These are phyloP conservation scores for Beaufortia kweichowensis DNA, from an alignment of 2,113 vertebrate genomes.

Conservation along the genomic window DNA sequence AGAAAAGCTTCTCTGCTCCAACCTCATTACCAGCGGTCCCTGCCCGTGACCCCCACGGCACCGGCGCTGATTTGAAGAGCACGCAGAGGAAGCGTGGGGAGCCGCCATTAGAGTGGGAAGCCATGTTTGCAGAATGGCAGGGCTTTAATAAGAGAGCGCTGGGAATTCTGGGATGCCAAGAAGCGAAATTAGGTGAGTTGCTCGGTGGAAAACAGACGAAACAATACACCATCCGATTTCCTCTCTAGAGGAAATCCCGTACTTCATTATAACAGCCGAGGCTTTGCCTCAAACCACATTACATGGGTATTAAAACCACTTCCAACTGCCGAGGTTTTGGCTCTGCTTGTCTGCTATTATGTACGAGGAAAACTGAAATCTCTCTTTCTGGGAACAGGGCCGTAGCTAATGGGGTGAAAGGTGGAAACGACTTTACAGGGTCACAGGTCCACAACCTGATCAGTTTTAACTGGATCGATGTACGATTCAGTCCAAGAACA, in stretches of 20 bases:
- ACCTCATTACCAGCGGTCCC: conserved; percentile 63
- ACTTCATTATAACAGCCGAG: conserved; percentile 65
- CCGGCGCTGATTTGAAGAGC: conserved; percentile 47
- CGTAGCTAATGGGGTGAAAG: too few species aligned
- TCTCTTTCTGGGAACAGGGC: neutral
- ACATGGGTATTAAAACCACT: conserved; percentile 20
- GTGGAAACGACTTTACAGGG: too few species aligned
- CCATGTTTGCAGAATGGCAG: conserved; percentile 54
- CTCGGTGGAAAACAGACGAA: conserved; percentile 54
- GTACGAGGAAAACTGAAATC: neutral
- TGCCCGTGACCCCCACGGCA: conserved; percentile 38
- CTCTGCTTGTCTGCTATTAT: neutral
- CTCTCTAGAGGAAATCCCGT: conserved; percentile 57
- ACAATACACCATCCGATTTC: conserved; percentile 56
- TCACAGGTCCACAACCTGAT: too few species aligned
- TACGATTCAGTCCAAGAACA: too few species aligned
- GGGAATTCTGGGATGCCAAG: conserved; percentile 60
- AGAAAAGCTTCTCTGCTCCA: conserved; percentile 52
- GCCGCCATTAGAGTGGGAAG: conserved; percentile 43
- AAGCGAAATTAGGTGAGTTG: conserved; percentile 50
- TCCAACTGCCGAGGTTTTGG: conserved; percentile 42
- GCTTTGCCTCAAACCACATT: conserved; percentile 41
- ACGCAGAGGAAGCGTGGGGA: conserved; percentile 19
- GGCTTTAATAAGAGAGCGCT: conserved; percentile 63
- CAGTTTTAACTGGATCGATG: too few species aligned